Evolutionary conservation across 2,888 invertebrate genomes (phyloP).

Genomic region (Reticulitermes lucifugus): DNA sequence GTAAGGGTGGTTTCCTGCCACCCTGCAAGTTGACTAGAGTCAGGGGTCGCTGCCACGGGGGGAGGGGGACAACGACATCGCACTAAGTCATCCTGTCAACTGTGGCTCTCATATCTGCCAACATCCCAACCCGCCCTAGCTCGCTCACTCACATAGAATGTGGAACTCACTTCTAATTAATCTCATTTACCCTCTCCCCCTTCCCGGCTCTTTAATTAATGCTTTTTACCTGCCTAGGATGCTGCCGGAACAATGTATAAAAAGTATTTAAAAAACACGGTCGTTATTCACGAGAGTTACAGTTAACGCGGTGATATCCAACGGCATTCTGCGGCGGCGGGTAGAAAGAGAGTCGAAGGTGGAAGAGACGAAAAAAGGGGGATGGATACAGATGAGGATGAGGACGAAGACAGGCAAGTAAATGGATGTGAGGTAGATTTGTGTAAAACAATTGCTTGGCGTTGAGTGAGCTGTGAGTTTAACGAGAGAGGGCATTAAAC

Average conservation of each 20-base stretch:
- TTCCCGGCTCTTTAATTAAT: conserved; percentile 53
- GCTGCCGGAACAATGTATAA: conserved; percentile 47
- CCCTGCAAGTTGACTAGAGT: conserved; percentile 18
- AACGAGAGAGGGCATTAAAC: conserved; percentile 41
- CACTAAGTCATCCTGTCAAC: conserved; percentile 53
- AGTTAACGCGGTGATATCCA: conserved; percentile 25
- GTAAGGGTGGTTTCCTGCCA: conserved; percentile 39
- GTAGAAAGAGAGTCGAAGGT: conserved; percentile 10
- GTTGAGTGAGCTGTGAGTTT: conserved; percentile 38
- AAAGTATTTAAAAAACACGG: conserved; percentile 41
- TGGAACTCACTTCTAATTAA: conserved; percentile 53
- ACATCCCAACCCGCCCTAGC: conserved; percentile 27
- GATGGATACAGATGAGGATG: conserved; percentile 57
- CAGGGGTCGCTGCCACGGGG: neutral
- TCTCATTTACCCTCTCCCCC: conserved; percentile 50
- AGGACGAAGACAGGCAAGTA: conserved; percentile 56
- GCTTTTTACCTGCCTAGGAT: conserved; percentile 53
- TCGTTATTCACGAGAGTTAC: conserved; percentile 47
- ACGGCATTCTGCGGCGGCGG: neutral
- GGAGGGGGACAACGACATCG: conserved; percentile 1
- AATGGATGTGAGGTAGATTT: conserved; percentile 49
- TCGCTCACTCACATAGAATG: conserved; percentile 38
- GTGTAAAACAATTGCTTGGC: conserved; percentile 47
- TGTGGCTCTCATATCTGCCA: conserved; percentile 52
- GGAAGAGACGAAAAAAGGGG: conserved; percentile 54